Evolutionary conservation across 1,140 invertebrate genomes (phyloP), one percentile per base, ranked within the genome.

Genomic region (Nomia melanderi): DNA sequence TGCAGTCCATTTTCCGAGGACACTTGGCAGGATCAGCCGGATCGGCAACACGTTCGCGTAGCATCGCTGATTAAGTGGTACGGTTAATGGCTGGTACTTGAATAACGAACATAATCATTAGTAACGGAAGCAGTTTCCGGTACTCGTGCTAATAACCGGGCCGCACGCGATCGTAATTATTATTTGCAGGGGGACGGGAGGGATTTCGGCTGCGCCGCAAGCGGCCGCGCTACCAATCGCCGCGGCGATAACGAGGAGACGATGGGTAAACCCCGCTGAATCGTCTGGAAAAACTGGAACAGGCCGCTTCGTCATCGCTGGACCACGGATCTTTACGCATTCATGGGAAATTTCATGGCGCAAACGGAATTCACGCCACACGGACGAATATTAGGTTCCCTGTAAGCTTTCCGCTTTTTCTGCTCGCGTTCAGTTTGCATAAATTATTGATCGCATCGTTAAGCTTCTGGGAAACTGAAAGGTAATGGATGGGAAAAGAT

Each of bases 151-250:
- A 88, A 88, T 88, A 88, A 88, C 81, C 72, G 54, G n/a, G 44
- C 74, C 73, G 56, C 87, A 87, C 84, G 87, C 87, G 83, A 88
- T 86, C 82, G 80, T 88, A 86, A 87, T 87, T 87, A 88, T 88
- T 87, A 87, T 88, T 85, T 87, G 84, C 77, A 75, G 59, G 77
- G 39, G 62, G 71, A 54, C 33, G 69, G 27, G 64, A 62, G 54
- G 47, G 77, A n/a, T n/a, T 84, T 80, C 56, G 57, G 65, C 56
- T 20, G 25, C 41, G 27, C 65, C 56, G n/a, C 33, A 57, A 36
- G 25, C 41, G 39, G 17, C 53, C 67, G 20, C 7, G 17, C 69
- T 72, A 78, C 73, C 76, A 78, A 73, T 73, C 50, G 33, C 57
- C n/a, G 8, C n/a, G 36, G 5, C 33, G 70, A 74, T 78, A 64